A percentile compares a stretch with the other conserved stretches of the same genome.
Evolutionary conservation across 2,797 vertebrate genomes (phyloP).

Genomic region (Notolabrus celidotus): DNA sequence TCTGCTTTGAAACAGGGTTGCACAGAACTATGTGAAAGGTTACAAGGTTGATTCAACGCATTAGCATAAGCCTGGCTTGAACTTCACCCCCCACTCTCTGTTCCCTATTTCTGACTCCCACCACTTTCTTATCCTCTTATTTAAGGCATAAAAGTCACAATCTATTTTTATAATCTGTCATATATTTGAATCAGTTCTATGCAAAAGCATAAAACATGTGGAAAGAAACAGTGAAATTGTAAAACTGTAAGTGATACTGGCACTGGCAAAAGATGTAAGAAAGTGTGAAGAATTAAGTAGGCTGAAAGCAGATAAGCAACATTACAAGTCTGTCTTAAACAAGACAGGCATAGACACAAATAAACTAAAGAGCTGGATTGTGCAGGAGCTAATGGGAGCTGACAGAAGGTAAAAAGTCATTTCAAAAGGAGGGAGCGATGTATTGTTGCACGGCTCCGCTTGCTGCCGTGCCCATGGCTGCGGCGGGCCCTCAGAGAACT

Average conservation of each 20-base stretch:
- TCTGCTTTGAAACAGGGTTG: too few relatives aligned
- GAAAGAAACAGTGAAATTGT: background rate
- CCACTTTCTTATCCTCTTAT: too few relatives aligned
- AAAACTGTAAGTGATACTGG: background rate
- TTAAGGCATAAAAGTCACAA: too few relatives aligned
- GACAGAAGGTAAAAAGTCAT: constrained; percentile 67
- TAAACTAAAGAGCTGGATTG: constrained; percentile 47
- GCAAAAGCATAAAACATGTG: too few relatives aligned
- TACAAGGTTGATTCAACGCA: too few relatives aligned
- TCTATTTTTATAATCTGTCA: too few relatives aligned
- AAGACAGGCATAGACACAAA: constrained; percentile 40
- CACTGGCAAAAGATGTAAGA: constrained; percentile 8
- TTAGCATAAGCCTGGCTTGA: too few relatives aligned
- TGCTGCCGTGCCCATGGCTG: constrained; percentile 41
- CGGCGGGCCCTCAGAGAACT: constrained; percentile 69
- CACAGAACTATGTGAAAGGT: too few relatives aligned
- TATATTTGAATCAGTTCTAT: too few relatives aligned
- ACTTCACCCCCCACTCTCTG: too few relatives aligned
- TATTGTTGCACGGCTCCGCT: constrained; percentile 48
- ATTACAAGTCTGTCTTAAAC: constrained; percentile 32
- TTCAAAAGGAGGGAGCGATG: constrained; percentile 63
- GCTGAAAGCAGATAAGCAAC: constrained; percentile 24
- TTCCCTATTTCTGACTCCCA: too few relatives aligned
- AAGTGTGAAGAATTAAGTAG: constrained; percentile 43
- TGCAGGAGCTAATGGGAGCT: constrained; percentile 56